Percentiles rank a stretch among this genome's conserved stretches.
phyloP scores from a whole-genome alignment of 1,140 invertebrate genomes.

The Helicoverpa zea region DNA sequence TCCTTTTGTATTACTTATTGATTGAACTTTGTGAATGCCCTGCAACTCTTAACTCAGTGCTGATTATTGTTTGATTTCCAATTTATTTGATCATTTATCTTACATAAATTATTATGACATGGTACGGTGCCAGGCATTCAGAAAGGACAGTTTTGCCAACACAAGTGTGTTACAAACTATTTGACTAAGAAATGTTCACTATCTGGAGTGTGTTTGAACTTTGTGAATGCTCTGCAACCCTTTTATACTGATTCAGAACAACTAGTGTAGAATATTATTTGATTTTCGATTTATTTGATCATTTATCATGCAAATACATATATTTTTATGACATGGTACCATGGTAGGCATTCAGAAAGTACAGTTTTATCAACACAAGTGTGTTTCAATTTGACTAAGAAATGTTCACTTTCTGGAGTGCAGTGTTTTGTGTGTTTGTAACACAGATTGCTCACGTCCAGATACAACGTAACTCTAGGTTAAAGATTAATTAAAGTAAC shows the following conservation, averaged over 20 bases:
- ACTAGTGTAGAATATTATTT: no score
- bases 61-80: slow-evolving; percentile 30
- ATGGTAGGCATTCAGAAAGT: slow-evolving; percentile 33
- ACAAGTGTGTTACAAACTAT: slow-evolving; percentile 38
- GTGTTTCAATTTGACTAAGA: slow-evolving; percentile 38
- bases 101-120: slow-evolving; percentile 27
- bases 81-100: slow-evolving; percentile 18
- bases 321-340: slow-evolving; percentile 29
- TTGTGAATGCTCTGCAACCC: no score
- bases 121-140: slow-evolving; percentile 6
- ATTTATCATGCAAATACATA: slow-evolving; percentile 6
- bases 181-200: slow-evolving; percentile 40
- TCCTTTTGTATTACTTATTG: slow-evolving; percentile 51
- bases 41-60: slow-evolving; percentile 40
- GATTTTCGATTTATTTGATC: not conserved
- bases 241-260: no score
- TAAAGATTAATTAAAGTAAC: slow-evolving; percentile 75
- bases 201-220: slow-evolving; percentile 11
- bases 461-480: slow-evolving; percentile 52
- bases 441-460: slow-evolving; percentile 53
- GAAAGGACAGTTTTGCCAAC: slow-evolving; percentile 34
- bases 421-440: slow-evolving; percentile 52
- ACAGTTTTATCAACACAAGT: slow-evolving; percentile 37
- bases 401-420: slow-evolving; percentile 42
- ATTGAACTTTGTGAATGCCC: slow-evolving; percentile 49